Evolutionary conservation across 2,888 invertebrate genomes (phyloP).

Genomic region (Andrena marginata): DNA sequence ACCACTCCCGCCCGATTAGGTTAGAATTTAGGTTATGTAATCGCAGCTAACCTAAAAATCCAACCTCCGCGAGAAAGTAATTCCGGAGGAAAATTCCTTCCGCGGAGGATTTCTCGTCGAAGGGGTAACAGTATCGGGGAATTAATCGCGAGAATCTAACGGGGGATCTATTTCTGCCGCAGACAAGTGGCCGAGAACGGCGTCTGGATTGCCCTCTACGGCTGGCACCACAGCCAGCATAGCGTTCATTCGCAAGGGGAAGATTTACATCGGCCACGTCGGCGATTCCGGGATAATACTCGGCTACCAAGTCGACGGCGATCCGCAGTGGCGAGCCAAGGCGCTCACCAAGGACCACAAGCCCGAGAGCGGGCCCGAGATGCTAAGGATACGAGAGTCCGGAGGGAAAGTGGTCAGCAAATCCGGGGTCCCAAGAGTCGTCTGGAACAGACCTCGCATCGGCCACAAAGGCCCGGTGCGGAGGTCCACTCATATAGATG

Average conservation of each 20-base stretch:
- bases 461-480: slow-evolving; percentile 95
- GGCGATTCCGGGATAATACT: slow-evolving; percentile 99
- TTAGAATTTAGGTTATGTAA: slow-evolving; percentile 84
- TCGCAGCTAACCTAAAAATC: slow-evolving; percentile 65
- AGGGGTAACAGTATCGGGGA: background rate
- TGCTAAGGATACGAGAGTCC: slow-evolving; percentile 92
- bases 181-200: slow-evolving; percentile 99
- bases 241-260: slow-evolving; percentile 96
- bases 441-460: slow-evolving; percentile 97
- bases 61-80: slow-evolving; percentile 5
- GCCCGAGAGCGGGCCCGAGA: slow-evolving; percentile 95
- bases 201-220: slow-evolving; percentile 97
- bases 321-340: slow-evolving; percentile 91
- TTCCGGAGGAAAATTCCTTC: slow-evolving; percentile 24
- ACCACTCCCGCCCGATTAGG: slow-evolving; percentile 69
- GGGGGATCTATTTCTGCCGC: slow-evolving; percentile 54
- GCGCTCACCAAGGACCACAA: slow-evolving; percentile 97
- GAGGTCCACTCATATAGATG: slow-evolving; percentile 95
- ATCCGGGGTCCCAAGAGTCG: slow-evolving; percentile 96
- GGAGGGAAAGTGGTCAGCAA: slow-evolving; percentile 93
- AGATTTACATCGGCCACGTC: slow-evolving; percentile 98
- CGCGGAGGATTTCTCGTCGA: no score
- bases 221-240: slow-evolving; percentile 99
- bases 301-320: slow-evolving; percentile 91
- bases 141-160: slow-evolving; percentile 5